These are phyloP conservation scores for Sinocyclocheilus maitianheensis DNA, from an alignment of 2,113 vertebrate species.

Conservation along the genomic window DNA sequence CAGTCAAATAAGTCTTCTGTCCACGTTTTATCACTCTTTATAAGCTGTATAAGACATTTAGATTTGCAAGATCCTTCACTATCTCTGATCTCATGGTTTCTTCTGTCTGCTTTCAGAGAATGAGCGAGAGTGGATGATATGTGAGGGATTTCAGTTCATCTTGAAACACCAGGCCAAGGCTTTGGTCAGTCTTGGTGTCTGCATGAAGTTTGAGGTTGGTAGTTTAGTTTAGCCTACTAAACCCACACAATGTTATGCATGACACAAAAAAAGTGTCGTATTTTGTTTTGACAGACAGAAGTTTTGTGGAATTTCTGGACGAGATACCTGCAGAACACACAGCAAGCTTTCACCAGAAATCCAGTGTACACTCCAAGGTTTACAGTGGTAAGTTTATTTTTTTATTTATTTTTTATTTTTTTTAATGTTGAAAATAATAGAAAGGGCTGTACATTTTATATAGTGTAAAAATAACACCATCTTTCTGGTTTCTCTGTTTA, in stretches of 20 bases:
- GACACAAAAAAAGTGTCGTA: neutral
- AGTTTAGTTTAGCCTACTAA: neutral
- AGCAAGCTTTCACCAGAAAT: conserved; percentile 78
- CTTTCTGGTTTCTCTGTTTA: neutral
- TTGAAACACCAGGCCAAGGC: conserved; percentile 87
- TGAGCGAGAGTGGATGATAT: conserved; percentile 79
- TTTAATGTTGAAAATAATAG: neutral
- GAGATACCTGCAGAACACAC: conserved; percentile 85
- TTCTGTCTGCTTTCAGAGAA: conserved; percentile 52
- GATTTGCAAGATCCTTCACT: neutral
- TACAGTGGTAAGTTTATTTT: conserved; percentile 61
- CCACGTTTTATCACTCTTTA: neutral
- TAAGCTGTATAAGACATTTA: neutral
- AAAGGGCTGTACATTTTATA: neutral
- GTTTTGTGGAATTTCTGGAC: conserved; percentile 87
- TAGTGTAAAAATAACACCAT: neutral
- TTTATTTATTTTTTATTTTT: too few species aligned
- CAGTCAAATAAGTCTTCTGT: conserved; percentile 22
- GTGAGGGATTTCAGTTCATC: conserved; percentile 91
- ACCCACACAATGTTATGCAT: neutral
- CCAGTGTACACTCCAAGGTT: conserved; percentile 47
- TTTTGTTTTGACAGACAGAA: conserved; percentile 72
- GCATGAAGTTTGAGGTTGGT: conserved; percentile 82
- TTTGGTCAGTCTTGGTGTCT: conserved; percentile 81
- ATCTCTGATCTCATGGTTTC: neutral